Percentiles rank a stretch among this genome's conserved stretches.
Conservation (phyloP, 2,797 vertebrate genomes). For the Mallotus villosus region DNA sequence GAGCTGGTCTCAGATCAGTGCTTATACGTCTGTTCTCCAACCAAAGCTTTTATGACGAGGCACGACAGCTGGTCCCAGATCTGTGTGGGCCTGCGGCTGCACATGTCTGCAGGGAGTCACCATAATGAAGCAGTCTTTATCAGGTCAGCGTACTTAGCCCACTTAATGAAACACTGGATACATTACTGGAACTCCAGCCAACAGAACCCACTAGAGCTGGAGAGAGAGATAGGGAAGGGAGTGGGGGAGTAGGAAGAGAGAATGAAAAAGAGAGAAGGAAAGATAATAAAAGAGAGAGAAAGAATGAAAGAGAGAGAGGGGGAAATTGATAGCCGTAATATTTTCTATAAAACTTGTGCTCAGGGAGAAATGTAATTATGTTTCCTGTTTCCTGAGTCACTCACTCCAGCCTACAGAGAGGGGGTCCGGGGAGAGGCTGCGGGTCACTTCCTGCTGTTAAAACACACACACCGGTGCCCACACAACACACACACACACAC, state of each 20-base stretch:
- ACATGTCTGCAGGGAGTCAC: constrained; percentile 58
- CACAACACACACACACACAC: background rate
- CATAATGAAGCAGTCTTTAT: background rate
- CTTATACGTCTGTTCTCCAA: background rate
- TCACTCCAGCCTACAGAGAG: constrained; percentile 25
- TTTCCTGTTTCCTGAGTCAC: constrained; percentile 20
- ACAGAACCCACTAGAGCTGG: background rate
- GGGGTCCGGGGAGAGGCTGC: constrained; percentile 15
- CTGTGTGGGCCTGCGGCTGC: no score
- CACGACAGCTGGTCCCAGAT: no score
- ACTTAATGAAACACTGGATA: constrained; percentile 5
- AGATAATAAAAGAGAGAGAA: background rate
- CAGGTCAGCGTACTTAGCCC: background rate
- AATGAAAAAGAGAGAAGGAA: background rate
- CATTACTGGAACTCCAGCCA: background rate
- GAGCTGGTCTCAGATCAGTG: background rate
- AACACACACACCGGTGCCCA: background rate
- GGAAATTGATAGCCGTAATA: constrained; percentile 23
- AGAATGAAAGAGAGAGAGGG: background rate
- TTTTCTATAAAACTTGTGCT: constrained; percentile 34
- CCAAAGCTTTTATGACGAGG: background rate
- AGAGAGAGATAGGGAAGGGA: no score
- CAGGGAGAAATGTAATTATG: constrained; percentile 33
- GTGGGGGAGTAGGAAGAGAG: background rate
- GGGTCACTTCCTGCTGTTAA: background rate